These are phyloP conservation scores for Trissolcus basalis DNA, from an alignment of 1,140 invertebrate genomes.

Conservation along the genomic window DNA sequence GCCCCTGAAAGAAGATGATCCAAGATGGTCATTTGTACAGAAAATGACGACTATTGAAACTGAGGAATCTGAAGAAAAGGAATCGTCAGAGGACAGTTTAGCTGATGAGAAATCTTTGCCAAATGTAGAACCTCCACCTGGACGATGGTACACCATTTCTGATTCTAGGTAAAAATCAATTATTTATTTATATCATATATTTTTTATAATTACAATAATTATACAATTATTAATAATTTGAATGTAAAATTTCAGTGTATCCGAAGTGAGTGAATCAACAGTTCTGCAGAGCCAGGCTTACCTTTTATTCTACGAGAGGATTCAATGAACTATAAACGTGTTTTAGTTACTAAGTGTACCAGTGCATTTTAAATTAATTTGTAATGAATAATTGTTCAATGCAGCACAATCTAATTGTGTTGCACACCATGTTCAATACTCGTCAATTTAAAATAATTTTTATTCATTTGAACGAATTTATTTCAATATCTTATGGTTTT, in stretches of 20 bases:
- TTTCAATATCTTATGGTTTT: too few species aligned
- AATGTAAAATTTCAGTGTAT: slow-evolving; percentile 77
- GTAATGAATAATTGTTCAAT: slow-evolving; percentile 11
- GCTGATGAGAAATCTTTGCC: slow-evolving; percentile 64
- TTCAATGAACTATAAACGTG: slow-evolving; percentile 77
- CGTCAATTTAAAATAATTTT: slow-evolving; percentile 27
- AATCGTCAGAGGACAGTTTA: slow-evolving; percentile 76
- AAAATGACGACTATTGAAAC: slow-evolving; percentile 76
- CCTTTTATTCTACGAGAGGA: slow-evolving; percentile 96
- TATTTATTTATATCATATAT: not conserved
- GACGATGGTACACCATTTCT: slow-evolving; percentile 95
- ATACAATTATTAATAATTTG: not conserved
- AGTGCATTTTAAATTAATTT: slow-evolving; percentile 42
- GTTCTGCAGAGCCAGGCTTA: slow-evolving; percentile 96
- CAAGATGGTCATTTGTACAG: slow-evolving; percentile 82
- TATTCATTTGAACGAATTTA: slow-evolving; percentile 29
- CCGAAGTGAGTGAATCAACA: slow-evolving; percentile 85
- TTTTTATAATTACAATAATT: not conserved
- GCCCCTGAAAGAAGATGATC: slow-evolving; percentile 78
- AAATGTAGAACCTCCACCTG: slow-evolving; percentile 79
- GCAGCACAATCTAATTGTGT: too few species aligned
- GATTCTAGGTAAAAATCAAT: slow-evolving; percentile 80
- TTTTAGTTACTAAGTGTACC: slow-evolving; percentile 18
- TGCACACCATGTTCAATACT: slow-evolving; percentile 32
- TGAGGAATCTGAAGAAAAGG: slow-evolving; percentile 64